Percentiles rank a stretch among this genome's conserved stretches.
Evolutionary conservation across 2,888 invertebrate genomes (phyloP).

Genomic region (Spatulosminthurus flaviceps): DNA sequence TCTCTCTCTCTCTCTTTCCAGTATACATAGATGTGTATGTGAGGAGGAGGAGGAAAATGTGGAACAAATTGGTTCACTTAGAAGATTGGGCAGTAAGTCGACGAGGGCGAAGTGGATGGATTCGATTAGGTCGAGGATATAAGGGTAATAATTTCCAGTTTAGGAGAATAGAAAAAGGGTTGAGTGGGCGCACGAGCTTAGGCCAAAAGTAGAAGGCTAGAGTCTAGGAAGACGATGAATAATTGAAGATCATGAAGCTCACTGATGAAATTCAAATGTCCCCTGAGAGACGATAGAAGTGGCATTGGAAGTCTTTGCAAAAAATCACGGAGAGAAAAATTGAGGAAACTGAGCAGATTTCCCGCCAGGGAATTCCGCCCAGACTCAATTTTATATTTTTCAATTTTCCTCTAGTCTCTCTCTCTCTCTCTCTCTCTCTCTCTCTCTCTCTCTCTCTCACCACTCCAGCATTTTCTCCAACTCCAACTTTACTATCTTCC

Average conservation of each 20-base stretch:
- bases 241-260: slow-evolving; percentile 64
- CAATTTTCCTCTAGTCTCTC: slow-evolving; percentile 43
- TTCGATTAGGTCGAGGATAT: slow-evolving; percentile 53
- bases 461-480: not conserved
- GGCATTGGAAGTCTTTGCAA: slow-evolving; percentile 27
- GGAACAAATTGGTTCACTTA: slow-evolving; percentile 49
- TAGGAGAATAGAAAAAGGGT: slow-evolving; percentile 45
- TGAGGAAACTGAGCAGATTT: slow-evolving; percentile 50
- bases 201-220: slow-evolving; percentile 15
- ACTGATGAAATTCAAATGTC: slow-evolving; percentile 64
- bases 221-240: slow-evolving; percentile 53
- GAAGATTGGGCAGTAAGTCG: slow-evolving; percentile 53
- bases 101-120: slow-evolving; percentile 43
- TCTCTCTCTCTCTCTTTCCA: too few species aligned
- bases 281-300: slow-evolving; percentile 53
- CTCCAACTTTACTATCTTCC: slow-evolving; percentile 40
- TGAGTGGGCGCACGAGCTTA: slow-evolving; percentile 32
- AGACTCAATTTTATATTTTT: slow-evolving; percentile 49
- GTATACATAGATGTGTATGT: too few species aligned
- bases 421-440: slow-evolving; percentile 19
- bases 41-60: slow-evolving; percentile 29
- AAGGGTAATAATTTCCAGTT: slow-evolving; percentile 49
- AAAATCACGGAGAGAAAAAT: slow-evolving; percentile 52
- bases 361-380: slow-evolving; percentile 51
- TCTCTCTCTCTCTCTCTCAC: not conserved